Percentiles rank a stretch among this genome's conserved stretches.
phyloP scores from a whole-genome alignment of 2,113 vertebrate species.

The Chunga burmeisteri region DNA sequence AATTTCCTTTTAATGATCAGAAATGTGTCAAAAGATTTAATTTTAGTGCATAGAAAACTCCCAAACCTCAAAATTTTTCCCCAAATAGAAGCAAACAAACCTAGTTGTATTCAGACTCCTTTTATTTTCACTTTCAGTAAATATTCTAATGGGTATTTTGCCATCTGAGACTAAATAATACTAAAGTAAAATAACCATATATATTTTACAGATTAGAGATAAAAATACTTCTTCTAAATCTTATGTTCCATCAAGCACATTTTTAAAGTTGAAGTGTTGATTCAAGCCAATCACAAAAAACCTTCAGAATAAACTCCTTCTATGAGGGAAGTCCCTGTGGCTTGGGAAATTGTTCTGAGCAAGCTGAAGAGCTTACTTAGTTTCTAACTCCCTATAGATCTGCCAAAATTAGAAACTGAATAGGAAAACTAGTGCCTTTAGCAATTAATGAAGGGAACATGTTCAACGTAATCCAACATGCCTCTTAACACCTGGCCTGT shows the following conservation, averaged over 20 bases:
- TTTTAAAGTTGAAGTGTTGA: background rate
- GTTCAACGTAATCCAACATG: background rate
- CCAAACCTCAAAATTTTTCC: accelerated
- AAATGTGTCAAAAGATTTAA: background rate
- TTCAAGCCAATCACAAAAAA: background rate
- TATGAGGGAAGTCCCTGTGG: background rate
- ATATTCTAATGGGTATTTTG: background rate
- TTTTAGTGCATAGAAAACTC: background rate
- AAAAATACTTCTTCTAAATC: background rate
- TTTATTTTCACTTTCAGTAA: background rate
- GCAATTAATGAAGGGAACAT: background rate
- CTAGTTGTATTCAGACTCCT: background rate
- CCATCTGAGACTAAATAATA: background rate
- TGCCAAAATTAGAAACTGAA: background rate
- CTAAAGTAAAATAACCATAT: background rate
- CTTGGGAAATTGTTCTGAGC: background rate
- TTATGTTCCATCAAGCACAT: background rate
- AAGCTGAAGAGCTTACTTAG: background rate
- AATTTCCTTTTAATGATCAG: background rate
- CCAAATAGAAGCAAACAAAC: background rate
- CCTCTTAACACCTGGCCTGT: background rate
- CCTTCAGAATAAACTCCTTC: background rate
- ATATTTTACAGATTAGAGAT: background rate
- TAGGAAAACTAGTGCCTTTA: background rate
- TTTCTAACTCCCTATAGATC: background rate